These are phyloP conservation scores for Gymnoscopelus microlampas DNA, from an alignment of 2,797 vertebrate species.

Conservation along the genomic window DNA sequence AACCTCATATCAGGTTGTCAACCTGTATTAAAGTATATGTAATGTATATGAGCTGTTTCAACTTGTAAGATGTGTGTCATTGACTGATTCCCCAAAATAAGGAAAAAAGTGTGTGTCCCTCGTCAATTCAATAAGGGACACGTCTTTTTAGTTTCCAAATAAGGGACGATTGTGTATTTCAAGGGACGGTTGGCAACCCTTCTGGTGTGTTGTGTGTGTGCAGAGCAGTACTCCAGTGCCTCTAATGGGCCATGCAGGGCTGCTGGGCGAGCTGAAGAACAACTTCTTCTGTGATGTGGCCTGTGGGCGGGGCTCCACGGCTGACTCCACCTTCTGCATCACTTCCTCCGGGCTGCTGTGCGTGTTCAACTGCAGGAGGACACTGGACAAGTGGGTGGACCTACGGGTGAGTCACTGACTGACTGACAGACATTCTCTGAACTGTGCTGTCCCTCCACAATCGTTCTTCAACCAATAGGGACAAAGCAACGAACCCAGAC, in stretches of 20 bases:
- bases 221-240: slow-evolving; percentile 90
- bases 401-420: slow-evolving; percentile 76
- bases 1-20: too few relatives aligned
- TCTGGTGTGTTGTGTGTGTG: slow-evolving; percentile 17
- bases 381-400: slow-evolving; percentile 96
- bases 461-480: too few relatives aligned
- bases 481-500: too few relatives aligned
- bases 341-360: slow-evolving; percentile 92
- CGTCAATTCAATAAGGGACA: too few relatives aligned
- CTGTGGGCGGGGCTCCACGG: slow-evolving; percentile 88
- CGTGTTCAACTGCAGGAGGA: slow-evolving; percentile 90
- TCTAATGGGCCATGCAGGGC: slow-evolving; percentile 90
- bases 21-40: too few relatives aligned
- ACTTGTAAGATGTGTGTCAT: too few relatives aligned
- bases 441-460: too few relatives aligned
- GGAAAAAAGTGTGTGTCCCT: too few relatives aligned
- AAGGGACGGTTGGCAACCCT: not conserved
- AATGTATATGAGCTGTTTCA: too few relatives aligned
- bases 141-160: too few relatives aligned
- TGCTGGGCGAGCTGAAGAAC: slow-evolving; percentile 93
- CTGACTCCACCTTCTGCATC: slow-evolving; percentile 92
- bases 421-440: not conserved
- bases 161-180: too few relatives aligned
- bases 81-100: too few relatives aligned
- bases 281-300: slow-evolving; percentile 93